These are phyloP conservation scores for Prietella phreatophila DNA, from an alignment of 2,113 vertebrate genomes.

Conservation along the genomic window DNA sequence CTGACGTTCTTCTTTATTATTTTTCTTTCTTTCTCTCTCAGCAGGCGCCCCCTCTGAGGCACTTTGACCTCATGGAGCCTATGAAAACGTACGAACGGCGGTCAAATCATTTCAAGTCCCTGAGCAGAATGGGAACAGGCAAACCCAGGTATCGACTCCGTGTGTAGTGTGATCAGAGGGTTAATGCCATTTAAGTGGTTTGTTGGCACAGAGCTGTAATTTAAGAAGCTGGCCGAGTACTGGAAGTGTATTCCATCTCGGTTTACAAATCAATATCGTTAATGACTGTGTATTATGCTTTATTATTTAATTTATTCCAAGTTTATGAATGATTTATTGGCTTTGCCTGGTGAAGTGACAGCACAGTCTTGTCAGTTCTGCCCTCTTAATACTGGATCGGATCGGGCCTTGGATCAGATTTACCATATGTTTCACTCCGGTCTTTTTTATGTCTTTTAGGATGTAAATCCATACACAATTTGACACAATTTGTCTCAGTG, in stretches of 20 bases:
- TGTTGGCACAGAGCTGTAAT: not conserved
- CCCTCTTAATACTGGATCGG: not conserved
- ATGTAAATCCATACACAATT: not conserved
- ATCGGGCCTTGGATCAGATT: not conserved
- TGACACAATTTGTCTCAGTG: too few species aligned
- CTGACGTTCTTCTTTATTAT: not conserved
- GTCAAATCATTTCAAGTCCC: conserved; percentile 66
- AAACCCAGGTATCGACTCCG: conserved; percentile 74
- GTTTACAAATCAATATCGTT: not conserved
- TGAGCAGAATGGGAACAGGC: conserved; percentile 80
- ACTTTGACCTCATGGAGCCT: conserved; percentile 69
- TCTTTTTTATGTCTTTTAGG: not conserved
- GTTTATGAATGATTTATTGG: not conserved
- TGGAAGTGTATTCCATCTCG: not conserved
- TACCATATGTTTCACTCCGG: too few species aligned
- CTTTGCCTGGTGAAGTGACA: not conserved
- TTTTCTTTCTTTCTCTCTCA: not conserved
- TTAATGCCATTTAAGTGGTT: not conserved
- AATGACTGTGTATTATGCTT: not conserved
- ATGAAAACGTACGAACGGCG: conserved; percentile 82
- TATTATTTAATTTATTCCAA: not conserved
- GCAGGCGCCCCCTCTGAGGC: conserved; percentile 74
- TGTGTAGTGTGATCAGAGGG: not conserved
- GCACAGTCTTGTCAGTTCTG: not conserved
- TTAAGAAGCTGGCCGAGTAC: not conserved